A percentile compares a stretch with the other conserved stretches of the same genome.
These are phyloP conservation scores for Erinaceus europaeus DNA, from an alignment of 2,113 vertebrate species.

Conservation along the genomic window DNA sequence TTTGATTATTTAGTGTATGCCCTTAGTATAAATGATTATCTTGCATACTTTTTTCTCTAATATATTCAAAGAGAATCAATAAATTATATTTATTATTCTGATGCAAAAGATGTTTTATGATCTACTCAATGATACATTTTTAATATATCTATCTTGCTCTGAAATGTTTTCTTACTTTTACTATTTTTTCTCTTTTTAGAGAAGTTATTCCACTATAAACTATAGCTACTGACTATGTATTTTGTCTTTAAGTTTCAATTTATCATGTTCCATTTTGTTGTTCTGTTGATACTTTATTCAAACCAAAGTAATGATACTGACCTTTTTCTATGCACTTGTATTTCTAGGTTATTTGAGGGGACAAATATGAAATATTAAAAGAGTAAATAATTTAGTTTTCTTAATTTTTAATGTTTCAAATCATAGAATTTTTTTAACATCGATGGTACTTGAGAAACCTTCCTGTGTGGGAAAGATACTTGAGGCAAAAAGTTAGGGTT, in stretches of 20 bases:
- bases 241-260: conserved; percentile 41
- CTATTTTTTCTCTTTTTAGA: conserved; percentile 16
- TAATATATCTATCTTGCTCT: conserved; percentile 38
- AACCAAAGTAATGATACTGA: background rate
- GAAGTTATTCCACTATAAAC: background rate
- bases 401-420: background rate
- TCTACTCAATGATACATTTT: conserved; percentile 46
- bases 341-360: background rate
- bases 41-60: conserved; percentile 58
- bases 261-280: conserved; percentile 6
- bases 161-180: conserved; percentile 41
- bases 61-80: conserved; percentile 61
- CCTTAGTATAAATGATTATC: conserved; percentile 58
- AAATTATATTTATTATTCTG: conserved; percentile 61
- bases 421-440: background rate
- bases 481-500: background rate
- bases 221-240: background rate
- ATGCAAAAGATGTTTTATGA: conserved; percentile 41
- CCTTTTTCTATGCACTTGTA: background rate
- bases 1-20: conserved; percentile 37
- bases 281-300: conserved; percentile 2
- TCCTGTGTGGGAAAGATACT: background rate
- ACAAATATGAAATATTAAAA: background rate
- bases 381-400: background rate
- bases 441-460: background rate